Evolutionary conservation across 2,113 vertebrate genomes (phyloP).

Genomic region (Helogale parvula): DNA sequence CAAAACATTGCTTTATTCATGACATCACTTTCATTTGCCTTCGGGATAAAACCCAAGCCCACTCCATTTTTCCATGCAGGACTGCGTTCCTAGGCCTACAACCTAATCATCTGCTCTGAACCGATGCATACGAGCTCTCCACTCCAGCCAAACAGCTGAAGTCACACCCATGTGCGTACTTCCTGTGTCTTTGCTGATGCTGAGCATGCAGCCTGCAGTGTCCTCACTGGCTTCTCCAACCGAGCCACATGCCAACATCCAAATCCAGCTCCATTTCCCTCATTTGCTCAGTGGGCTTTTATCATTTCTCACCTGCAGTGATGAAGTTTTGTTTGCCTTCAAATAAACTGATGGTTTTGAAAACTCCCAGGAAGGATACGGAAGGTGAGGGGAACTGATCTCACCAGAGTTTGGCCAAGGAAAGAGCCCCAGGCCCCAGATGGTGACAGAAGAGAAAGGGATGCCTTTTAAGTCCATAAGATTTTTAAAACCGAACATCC

Average conservation of each 20-base stretch:
- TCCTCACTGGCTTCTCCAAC: not conserved
- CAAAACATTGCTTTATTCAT: not conserved
- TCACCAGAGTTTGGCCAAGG: not conserved
- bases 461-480: not conserved
- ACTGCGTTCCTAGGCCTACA: not conserved
- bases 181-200: not conserved
- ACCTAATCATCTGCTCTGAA: not conserved
- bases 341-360: not conserved
- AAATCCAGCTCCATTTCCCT: not conserved
- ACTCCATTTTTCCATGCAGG: not conserved
- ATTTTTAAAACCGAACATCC: not conserved
- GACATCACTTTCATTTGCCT: not conserved
- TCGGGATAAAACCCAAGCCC: not conserved
- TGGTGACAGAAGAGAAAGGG: not conserved
- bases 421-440: not conserved
- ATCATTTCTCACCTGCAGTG: not conserved
- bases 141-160: not conserved
- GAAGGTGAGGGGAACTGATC: not conserved
- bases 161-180: rapidly evolving
- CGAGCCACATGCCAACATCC: too few species aligned
- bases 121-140: not conserved
- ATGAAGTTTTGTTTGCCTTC: not conserved
- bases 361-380: not conserved
- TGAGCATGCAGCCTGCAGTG: too few species aligned
- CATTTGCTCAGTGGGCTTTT: not conserved